phyloP scores from a whole-genome alignment of 2,113 vertebrate genomes.

The Zootoca vivipara region DNA sequence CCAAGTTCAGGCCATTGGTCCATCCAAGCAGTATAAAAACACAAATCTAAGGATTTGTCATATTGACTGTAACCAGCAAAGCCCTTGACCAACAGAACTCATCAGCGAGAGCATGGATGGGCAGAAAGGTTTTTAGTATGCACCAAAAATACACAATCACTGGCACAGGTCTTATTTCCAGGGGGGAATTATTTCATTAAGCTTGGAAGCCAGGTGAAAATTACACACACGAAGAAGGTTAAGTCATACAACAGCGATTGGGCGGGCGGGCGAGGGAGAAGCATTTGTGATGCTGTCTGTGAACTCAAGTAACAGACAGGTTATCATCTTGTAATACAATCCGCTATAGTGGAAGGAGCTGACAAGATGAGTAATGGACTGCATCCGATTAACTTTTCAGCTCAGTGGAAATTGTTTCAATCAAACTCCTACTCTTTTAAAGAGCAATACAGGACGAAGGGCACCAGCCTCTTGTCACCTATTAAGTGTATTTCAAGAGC shows the following conservation, averaged over 20 bases:
- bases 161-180: too few species aligned
- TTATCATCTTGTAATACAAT: slow-evolving; percentile 72
- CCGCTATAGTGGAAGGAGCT: slow-evolving; percentile 67
- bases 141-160: too few species aligned
- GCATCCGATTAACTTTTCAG: slow-evolving; percentile 73
- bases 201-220: slow-evolving; percentile 52
- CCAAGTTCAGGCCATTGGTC: too few species aligned
- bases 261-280: slow-evolving; percentile 30
- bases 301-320: slow-evolving; percentile 68
- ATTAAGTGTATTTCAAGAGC: slow-evolving; percentile 17
- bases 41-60: too few species aligned
- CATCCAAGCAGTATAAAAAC: too few species aligned
- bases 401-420: slow-evolving; percentile 64
- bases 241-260: slow-evolving; percentile 46
- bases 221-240: slow-evolving; percentile 44
- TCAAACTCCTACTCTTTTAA: slow-evolving; percentile 61
- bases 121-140: too few species aligned
- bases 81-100: too few species aligned
- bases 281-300: slow-evolving; percentile 53
- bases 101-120: too few species aligned
- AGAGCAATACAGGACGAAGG: slow-evolving; percentile 48
- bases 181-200: slow-evolving; percentile 43
- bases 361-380: slow-evolving; percentile 72
- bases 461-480: slow-evolving; percentile 22
- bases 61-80: too few species aligned